These are phyloP conservation scores for Salvelinus namaycush DNA, from an alignment of 2,113 vertebrate genomes.

Conservation along the genomic window DNA sequence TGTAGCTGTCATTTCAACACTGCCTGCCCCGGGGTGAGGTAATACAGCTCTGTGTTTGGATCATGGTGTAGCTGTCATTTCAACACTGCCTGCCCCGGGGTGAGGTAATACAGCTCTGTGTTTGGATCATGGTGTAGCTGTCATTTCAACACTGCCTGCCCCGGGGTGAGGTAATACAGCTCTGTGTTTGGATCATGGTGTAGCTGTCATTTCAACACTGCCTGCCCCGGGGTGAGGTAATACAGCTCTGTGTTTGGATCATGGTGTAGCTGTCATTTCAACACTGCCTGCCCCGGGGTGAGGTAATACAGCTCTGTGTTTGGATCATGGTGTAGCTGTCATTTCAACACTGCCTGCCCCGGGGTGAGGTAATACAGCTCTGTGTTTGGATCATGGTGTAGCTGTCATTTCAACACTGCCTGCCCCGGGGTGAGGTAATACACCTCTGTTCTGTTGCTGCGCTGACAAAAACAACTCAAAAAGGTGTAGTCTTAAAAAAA, in stretches of 20 bases:
- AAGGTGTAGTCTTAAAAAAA: neutral
- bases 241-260: constrained; percentile 42
- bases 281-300: constrained; percentile 34
- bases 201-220: constrained; percentile 38
- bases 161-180: constrained; percentile 54
- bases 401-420: constrained; percentile 37
- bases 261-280: constrained; percentile 38
- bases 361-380: constrained; percentile 57
- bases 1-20: constrained; percentile 38
- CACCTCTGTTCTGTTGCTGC: neutral
- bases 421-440: constrained; percentile 56
- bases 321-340: constrained; percentile 20
- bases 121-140: constrained; percentile 14
- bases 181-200: constrained; percentile 31
- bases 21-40: constrained; percentile 43
- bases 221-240: constrained; percentile 50
- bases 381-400: constrained; percentile 23
- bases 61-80: constrained; percentile 35
- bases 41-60: constrained; percentile 49
- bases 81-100: constrained; percentile 36
- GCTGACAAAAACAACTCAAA: constrained; percentile 26
- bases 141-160: constrained; percentile 42
- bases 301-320: constrained; percentile 56
- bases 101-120: constrained; percentile 56
- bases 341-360: constrained; percentile 38